Percentiles rank a stretch among this genome's conserved stretches.
These are phyloP conservation scores for Bubo blakistoni DNA, from an alignment of 2,113 vertebrate genomes.

Conservation along the genomic window DNA sequence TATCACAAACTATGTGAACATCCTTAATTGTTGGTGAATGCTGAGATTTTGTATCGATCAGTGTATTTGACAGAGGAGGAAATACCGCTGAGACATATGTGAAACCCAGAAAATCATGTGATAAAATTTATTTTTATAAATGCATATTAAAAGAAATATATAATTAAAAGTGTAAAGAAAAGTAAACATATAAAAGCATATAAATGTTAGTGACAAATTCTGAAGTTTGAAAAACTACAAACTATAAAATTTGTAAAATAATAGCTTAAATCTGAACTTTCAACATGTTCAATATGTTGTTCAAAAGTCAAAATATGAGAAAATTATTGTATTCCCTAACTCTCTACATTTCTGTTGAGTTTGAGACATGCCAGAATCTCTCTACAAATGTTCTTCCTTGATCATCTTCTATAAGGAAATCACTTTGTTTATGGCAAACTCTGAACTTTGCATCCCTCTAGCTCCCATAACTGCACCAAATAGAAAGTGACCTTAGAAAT, in stretches of 20 bases:
- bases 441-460: neutral
- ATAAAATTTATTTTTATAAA: neutral
- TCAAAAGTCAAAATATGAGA: neutral
- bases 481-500: neutral
- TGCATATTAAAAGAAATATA: neutral
- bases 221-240: neutral
- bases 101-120: neutral
- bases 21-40: neutral
- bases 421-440: neutral
- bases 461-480: neutral
- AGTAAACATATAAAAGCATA: neutral
- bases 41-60: neutral
- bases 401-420: neutral
- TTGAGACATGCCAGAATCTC: neutral
- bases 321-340: neutral
- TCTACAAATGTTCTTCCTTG: neutral
- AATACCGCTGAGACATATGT: accelerated
- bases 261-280: neutral
- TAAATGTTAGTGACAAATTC: neutral
- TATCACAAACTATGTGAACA: neutral
- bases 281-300: neutral
- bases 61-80: neutral
- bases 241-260: neutral
- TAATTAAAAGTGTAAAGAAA: neutral
- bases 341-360: neutral